Evolutionary conservation across 2,888 invertebrate species (phyloP).

Genomic region (Ryuthela nishihirai): DNA sequence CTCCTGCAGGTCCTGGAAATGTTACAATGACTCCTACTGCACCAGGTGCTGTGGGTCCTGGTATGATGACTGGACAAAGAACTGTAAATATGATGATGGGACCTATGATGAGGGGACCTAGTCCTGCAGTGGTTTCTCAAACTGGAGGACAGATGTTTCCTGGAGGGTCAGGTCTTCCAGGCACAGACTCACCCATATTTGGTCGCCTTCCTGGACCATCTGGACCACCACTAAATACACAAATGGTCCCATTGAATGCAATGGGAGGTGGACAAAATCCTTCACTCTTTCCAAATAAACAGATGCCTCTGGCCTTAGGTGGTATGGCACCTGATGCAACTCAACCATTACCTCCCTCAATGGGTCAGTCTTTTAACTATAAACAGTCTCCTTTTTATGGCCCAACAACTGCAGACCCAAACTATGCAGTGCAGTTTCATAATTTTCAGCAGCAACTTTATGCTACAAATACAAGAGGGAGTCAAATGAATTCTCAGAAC

Average conservation of each 20-base stretch:
- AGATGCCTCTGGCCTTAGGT: constrained; percentile 51
- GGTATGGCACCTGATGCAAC: constrained; percentile 40
- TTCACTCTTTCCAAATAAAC: constrained; percentile 30
- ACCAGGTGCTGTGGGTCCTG: constrained; percentile 18
- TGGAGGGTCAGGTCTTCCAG: constrained; percentile 29
- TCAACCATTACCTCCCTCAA: constrained; percentile 41
- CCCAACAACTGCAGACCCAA: constrained; percentile 78
- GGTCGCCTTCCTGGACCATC: constrained; percentile 19
- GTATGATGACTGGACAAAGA: constrained; percentile 26
- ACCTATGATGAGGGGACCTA: constrained; percentile 37
- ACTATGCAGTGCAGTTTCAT: constrained; percentile 92
- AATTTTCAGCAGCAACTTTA: constrained; percentile 93
- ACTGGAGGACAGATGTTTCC: constrained; percentile 17
- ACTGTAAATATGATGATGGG: constrained; percentile 38
- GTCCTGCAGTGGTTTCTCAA: constrained; percentile 21
- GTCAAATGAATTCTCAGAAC: constrained; percentile 37
- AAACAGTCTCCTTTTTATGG: constrained; percentile 73
- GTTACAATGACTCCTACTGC: constrained; percentile 23
- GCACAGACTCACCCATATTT: constrained; percentile 27
- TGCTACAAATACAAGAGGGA: constrained; percentile 72
- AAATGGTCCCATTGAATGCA: constrained; percentile 44
- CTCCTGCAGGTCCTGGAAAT: constrained; percentile 8
- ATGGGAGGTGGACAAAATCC: constrained; percentile 37
- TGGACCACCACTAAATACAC: constrained; percentile 31
- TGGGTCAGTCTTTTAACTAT: constrained; percentile 56